Evolutionary conservation across 35 echinoderm and acorn worm species (phyloP).

Genomic region (Apostichopus californicus): DNA sequence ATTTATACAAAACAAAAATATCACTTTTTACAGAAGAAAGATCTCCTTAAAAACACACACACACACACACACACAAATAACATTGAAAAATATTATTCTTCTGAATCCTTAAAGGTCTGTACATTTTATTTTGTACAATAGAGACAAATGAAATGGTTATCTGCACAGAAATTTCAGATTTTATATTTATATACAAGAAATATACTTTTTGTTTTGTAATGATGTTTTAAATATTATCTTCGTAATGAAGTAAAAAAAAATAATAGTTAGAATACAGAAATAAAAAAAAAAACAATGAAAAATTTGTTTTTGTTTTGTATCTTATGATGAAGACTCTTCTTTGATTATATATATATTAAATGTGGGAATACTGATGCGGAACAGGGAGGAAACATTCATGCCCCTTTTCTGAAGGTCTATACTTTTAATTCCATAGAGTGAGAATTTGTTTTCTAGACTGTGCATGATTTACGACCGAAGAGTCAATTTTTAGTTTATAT

Average conservation of each 20-base stretch:
- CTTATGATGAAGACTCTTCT: background rate
- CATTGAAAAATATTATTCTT: no score
- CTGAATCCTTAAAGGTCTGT: no score
- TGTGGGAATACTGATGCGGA: background rate
- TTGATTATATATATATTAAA: background rate
- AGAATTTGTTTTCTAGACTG: no score
- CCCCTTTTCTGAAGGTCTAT: no score
- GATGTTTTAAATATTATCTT: background rate
- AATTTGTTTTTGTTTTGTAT: background rate
- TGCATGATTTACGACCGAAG: no score
- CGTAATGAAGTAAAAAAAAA: background rate
- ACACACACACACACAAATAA: no score
- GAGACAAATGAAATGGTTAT: background rate
- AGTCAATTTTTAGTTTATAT: no score
- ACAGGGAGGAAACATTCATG: background rate
- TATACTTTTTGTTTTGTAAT: background rate
- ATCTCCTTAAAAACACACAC: no score
- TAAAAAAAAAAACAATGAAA: background rate
- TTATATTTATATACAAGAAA: background rate
- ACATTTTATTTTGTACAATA: background rate
- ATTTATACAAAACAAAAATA: no score
- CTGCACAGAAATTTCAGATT: background rate
- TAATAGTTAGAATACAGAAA: background rate
- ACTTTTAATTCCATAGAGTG: no score
- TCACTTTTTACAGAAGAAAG: no score